Conservation (phyloP, 2,888 invertebrate genomes). For the Eudasyphora cyanicolor region DNA sequence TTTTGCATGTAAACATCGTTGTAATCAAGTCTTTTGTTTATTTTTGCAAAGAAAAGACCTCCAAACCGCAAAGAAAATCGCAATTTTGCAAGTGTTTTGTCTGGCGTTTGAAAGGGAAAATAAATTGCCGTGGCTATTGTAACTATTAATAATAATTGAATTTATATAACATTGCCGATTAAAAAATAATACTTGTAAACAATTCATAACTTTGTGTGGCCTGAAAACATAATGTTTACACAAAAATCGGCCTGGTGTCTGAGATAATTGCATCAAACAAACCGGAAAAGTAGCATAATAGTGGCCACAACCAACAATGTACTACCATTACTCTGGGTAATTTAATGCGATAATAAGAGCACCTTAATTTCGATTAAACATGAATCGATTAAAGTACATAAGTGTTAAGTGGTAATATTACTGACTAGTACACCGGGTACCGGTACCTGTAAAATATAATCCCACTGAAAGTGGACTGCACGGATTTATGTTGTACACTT, state of each 20-base stretch:
- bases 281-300: neutral
- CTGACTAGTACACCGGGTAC: too few species aligned
- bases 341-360: too few species aligned
- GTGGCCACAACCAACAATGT: neutral
- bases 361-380: too few species aligned
- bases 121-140: neutral
- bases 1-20: neutral
- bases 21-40: neutral
- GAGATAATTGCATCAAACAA: too few species aligned
- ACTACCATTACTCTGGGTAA: too few species aligned
- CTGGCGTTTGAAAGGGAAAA: neutral
- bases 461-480: too few species aligned
- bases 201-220: neutral
- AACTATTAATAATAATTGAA: conserved; percentile 8
- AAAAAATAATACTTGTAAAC: neutral
- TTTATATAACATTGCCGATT: neutral
- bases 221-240: neutral
- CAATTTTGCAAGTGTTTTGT: neutral
- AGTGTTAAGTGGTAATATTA: too few species aligned
- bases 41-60: neutral
- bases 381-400: too few species aligned
- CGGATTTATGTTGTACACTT: too few species aligned
- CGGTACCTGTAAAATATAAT: too few species aligned
- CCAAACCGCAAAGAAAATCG: neutral
- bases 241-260: neutral